Conservation (phyloP, 1,140 invertebrate genomes). For the Drosophila sp. region DNA sequence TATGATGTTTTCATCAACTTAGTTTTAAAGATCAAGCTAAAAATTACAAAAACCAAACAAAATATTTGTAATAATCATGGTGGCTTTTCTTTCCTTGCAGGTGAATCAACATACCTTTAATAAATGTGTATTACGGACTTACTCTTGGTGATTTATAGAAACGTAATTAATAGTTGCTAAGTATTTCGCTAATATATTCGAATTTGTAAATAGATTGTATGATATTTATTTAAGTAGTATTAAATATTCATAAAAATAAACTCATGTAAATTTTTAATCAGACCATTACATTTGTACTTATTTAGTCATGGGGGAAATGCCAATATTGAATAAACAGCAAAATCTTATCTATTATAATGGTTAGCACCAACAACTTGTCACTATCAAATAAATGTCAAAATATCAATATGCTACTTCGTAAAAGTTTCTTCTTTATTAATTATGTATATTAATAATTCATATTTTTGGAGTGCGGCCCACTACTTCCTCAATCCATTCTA, state of each 20-base stretch:
- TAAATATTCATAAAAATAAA: slow-evolving; percentile 63
- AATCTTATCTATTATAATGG: background rate
- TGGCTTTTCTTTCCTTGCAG: slow-evolving; percentile 46
- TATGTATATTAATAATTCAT: slow-evolving; percentile 12
- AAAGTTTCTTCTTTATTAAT: slow-evolving; percentile 11
- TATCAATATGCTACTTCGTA: background rate
- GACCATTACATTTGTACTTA: background rate
- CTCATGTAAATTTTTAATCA: slow-evolving; percentile 58
- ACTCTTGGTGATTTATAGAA: slow-evolving; percentile 71
- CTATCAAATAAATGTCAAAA: too few relatives aligned
- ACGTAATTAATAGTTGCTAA: slow-evolving; percentile 66
- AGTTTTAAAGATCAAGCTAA: background rate
- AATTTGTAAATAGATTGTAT: slow-evolving; percentile 73
- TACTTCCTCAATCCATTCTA: slow-evolving; percentile 89
- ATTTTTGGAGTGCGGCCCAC: slow-evolving; percentile 74
- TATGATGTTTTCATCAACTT: background rate
- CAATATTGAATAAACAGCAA: background rate
- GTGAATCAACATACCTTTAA: slow-evolving; percentile 79
- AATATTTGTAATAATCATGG: slow-evolving; percentile 15
- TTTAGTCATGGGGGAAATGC: background rate
- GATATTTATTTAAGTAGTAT: slow-evolving; percentile 71
- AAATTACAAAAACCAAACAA: slow-evolving; percentile 13
- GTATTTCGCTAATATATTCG: slow-evolving; percentile 71
- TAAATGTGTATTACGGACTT: slow-evolving; percentile 67
- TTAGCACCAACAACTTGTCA: too few relatives aligned